phyloP scores from a whole-genome alignment of 92 coral and sea anemone genomes.

The Umimayanthus kanabou region DNA sequence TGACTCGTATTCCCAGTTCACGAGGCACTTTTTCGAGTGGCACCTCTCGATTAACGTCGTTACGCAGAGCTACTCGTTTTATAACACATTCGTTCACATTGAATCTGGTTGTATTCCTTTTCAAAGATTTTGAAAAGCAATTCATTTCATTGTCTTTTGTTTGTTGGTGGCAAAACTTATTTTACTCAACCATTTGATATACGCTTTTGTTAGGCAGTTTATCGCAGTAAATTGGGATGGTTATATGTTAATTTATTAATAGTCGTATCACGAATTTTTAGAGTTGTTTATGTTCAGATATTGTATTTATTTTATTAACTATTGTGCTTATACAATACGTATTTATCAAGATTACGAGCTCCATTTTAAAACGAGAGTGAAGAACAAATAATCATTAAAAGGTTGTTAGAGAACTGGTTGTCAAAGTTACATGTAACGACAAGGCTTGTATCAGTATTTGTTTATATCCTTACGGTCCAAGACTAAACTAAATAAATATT shows the following conservation, averaged over 20 bases:
- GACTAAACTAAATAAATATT: not conserved
- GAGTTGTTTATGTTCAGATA: not conserved
- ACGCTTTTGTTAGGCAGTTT: not conserved
- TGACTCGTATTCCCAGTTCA: not conserved
- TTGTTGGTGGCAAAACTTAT: not conserved
- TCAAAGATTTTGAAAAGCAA: constrained; percentile 24
- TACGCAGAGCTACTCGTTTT: constrained; percentile 9
- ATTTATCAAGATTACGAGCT: constrained; percentile 15
- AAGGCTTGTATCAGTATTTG: not conserved
- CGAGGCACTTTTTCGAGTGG: not conserved
- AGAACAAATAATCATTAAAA: not conserved
- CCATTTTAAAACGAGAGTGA: not conserved
- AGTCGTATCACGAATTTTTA: not conserved
- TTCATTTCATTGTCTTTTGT: not conserved
- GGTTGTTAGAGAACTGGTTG: not conserved
- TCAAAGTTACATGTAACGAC: not conserved
- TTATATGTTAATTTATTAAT: not conserved
- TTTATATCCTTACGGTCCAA: not conserved
- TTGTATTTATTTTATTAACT: constrained; percentile 20
- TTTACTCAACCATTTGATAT: not conserved
- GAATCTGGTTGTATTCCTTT: constrained; percentile 42
- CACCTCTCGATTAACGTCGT: not conserved
- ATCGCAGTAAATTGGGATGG: not conserved
- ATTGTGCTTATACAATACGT: constrained; percentile 2
- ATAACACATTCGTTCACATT: constrained; percentile 44